Conservation (phyloP, 2,797 vertebrate genomes). For the Typhlichthys subterraneus region DNA sequence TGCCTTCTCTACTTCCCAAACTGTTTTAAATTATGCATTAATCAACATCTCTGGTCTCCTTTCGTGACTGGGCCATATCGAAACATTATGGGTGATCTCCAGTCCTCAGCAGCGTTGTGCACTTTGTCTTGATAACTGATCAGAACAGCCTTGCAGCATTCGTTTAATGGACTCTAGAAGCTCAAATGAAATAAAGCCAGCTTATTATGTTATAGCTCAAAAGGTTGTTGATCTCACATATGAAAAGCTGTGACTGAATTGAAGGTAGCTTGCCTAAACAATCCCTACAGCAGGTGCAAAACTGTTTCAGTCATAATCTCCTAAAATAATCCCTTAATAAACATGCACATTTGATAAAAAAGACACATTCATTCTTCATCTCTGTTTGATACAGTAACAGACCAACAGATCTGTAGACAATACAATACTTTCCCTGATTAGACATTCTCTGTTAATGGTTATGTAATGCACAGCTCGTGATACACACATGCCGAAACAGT, state of each 20-base stretch:
- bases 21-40: too few relatives aligned
- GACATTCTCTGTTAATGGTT: constrained; percentile 23
- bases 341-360: background rate
- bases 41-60: too few relatives aligned
- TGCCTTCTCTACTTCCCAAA: too few relatives aligned
- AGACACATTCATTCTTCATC: too few relatives aligned
- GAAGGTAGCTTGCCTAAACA: background rate
- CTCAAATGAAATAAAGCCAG: background rate
- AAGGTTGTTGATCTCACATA: too few relatives aligned
- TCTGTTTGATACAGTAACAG: background rate
- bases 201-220: background rate
- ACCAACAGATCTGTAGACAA: background rate
- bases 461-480: constrained; percentile 18
- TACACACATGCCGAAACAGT: constrained; percentile 23
- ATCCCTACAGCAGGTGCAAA: background rate
- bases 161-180: background rate
- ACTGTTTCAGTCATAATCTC: constrained; percentile 2
- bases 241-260: too few relatives aligned
- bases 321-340: background rate
- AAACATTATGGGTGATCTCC: too few relatives aligned
- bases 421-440: constrained; percentile 14
- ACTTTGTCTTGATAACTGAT: too few relatives aligned
- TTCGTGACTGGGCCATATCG: too few relatives aligned
- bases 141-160: too few relatives aligned
- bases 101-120: too few relatives aligned